Evolutionary conservation across 2,888 invertebrate genomes (phyloP), one percentile per base, ranked within the genome.

Genomic region (Heliconius ismenius): DNA sequence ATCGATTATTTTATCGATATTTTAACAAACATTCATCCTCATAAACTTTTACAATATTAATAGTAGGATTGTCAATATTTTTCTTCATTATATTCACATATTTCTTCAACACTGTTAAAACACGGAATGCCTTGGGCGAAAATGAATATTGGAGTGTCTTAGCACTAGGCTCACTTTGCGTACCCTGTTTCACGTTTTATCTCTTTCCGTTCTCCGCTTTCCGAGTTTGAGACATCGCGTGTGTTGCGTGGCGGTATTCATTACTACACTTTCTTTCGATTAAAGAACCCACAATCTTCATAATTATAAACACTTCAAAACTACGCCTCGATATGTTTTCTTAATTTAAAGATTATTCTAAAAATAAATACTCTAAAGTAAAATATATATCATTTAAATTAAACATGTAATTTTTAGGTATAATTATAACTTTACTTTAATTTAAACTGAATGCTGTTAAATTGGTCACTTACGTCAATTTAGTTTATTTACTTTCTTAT

Each of bases 401-500:
- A 36, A n/a, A n/a, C n/a, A 39, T 15, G 36, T 39, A 65, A 21
- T 11, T 65, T 39, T 65, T 10, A n/a, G 21, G 3, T 39, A 65
- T 65, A 65, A 65, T 39, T 65, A 65, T 39, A 64, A 21, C 28
- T 64, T 18, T 28, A 64, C 18, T 21, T 21, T 32, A 64, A 64
- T 62, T 62, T 62, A 62, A 32, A 13, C n/a, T n/a, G 36, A n/a
- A 6, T 39, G 10, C 39, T n/a, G 39, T 65, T 65, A 65, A 65
- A 65, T 36, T 65, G n/a, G 39, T 65, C 11, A 39, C n/a, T 65
- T 39, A 39, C n/a, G 13, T 65, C 7, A 65, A 65, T 24, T 65
- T 65, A 26, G 7, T 62, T 62, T 62, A 21, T n/a, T n/a, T 64
- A 64, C 63, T 64, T 64, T 64, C 32, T 32, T 64, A 64, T 32